These are phyloP conservation scores for Apostichopus parvimensis DNA, from an alignment of 35 echinoderm and acorn worm genomes.

Conservation along the genomic window DNA sequence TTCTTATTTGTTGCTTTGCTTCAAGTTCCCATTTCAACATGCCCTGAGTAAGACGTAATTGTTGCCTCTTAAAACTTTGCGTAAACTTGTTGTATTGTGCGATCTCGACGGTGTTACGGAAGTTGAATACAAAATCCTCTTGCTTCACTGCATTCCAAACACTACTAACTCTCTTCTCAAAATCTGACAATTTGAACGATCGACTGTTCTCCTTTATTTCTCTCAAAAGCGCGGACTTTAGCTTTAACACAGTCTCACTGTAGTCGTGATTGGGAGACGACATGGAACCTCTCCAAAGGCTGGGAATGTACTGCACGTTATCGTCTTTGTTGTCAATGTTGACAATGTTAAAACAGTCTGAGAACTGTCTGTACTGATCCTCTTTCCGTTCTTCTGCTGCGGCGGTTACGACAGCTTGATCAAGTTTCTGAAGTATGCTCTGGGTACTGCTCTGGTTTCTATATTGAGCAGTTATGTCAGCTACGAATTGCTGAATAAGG, in stretches of 20 bases:
- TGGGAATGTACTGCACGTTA: background rate
- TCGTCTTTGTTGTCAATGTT: background rate
- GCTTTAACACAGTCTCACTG: slow-evolving; percentile 42
- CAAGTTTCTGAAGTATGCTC: slow-evolving; percentile 47
- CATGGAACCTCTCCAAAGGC: slow-evolving; percentile 54
- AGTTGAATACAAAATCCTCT: slow-evolving; percentile 64
- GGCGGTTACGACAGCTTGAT: slow-evolving; percentile 32
- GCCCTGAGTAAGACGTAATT: slow-evolving; percentile 3
- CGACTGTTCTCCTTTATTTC: background rate
- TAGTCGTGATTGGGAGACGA: slow-evolving; percentile 52
- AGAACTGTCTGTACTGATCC: slow-evolving; percentile 53
- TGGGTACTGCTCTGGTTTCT: slow-evolving; percentile 44
- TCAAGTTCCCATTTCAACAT: slow-evolving; percentile 46
- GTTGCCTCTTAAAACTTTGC: background rate
- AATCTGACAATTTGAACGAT: slow-evolving; percentile 10
- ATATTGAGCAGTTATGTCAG: slow-evolving; percentile 50
- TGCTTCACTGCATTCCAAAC: slow-evolving; percentile 50
- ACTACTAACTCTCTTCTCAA: slow-evolving; percentile 1
- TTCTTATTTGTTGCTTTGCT: slow-evolving; percentile 20
- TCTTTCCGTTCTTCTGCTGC: slow-evolving; percentile 48
- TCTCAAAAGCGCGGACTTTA: slow-evolving; percentile 23
- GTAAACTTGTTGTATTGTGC: slow-evolving; percentile 38
- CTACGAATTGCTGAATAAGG: slow-evolving; percentile 56
- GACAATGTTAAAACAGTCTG: slow-evolving; percentile 41
- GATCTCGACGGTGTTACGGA: slow-evolving; percentile 29